phyloP scores from a whole-genome alignment of 1,140 invertebrate genomes.

The Drosophila biarmipes region DNA sequence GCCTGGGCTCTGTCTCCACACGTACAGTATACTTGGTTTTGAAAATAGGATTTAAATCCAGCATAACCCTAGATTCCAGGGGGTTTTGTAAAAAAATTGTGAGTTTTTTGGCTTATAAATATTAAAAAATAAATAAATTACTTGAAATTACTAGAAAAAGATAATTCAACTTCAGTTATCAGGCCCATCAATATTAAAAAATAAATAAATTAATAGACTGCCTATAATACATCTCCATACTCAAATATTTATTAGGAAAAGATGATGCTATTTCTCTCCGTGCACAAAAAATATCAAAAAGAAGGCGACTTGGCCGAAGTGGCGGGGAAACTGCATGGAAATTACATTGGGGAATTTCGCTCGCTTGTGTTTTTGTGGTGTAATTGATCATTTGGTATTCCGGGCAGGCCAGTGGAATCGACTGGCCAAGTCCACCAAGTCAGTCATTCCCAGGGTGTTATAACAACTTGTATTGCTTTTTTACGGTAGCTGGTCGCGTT shows the following conservation, averaged over 20 bases:
- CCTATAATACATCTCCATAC: background rate
- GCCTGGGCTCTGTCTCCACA: no score
- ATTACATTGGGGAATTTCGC: slow-evolving; percentile 71
- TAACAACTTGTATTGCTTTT: slow-evolving; percentile 49
- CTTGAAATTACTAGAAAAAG: no score
- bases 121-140: no score
- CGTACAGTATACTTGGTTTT: no score
- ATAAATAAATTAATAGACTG: background rate
- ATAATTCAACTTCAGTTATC: no score
- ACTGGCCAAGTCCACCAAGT: slow-evolving; percentile 24
- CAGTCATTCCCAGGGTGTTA: slow-evolving; percentile 44
- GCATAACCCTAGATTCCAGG: no score
- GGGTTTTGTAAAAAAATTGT: no score
- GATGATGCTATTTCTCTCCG: background rate
- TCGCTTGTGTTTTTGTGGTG: slow-evolving; percentile 36
- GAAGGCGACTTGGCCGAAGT: slow-evolving; percentile 2
- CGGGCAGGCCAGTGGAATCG: slow-evolving; percentile 26
- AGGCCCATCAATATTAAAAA: background rate
- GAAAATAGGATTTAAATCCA: no score
- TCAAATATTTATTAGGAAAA: background rate
- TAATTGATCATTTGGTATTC: slow-evolving; percentile 76
- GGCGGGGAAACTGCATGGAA: slow-evolving; percentile 51
- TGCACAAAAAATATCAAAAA: background rate
- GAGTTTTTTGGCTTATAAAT: no score
- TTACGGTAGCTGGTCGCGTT: slow-evolving; percentile 19